Percentiles rank a stretch among this genome's conserved stretches.
These are phyloP conservation scores for Andrena minutula DNA, from an alignment of 2,888 invertebrate species.

Conservation along the genomic window DNA sequence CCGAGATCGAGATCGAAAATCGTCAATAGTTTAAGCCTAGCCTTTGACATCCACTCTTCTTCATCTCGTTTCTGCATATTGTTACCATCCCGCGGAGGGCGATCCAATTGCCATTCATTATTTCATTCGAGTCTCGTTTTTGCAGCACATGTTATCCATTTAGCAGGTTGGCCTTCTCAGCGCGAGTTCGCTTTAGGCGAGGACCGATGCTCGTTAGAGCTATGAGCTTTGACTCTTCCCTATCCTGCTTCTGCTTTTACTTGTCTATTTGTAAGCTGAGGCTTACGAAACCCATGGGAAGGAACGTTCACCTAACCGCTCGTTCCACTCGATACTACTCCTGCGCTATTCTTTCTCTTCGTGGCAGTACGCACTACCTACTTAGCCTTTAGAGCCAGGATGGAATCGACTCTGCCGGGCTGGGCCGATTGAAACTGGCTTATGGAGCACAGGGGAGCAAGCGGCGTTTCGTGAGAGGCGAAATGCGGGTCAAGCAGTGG, in stretches of 20 bases:
- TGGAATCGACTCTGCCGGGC: neutral
- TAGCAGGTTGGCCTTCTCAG: neutral
- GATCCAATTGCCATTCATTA: neutral
- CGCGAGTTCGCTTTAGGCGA: neutral
- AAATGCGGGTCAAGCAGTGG: constrained; percentile 36
- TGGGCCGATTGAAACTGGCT: constrained; percentile 1
- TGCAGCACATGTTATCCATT: neutral
- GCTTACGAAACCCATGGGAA: neutral
- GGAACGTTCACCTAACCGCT: neutral
- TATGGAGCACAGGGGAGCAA: neutral
- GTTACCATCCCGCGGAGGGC: constrained; percentile 1
- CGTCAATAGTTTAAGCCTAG: no score
- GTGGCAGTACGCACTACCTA: no score
- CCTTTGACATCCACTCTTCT: no score
- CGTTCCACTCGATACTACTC: no score
- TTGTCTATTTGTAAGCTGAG: neutral
- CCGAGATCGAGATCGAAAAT: constrained; percentile 12
- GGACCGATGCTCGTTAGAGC: neutral
- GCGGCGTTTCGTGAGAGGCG: neutral
- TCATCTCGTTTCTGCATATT: no score
- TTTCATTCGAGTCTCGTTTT: neutral
- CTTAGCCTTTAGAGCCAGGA: neutral
- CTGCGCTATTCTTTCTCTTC: no score
- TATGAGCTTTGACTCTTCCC: neutral
- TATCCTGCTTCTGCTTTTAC: neutral